These are phyloP conservation scores for Aspiorhynchus laticeps DNA, from an alignment of 2,113 vertebrate genomes.

Conservation along the genomic window DNA sequence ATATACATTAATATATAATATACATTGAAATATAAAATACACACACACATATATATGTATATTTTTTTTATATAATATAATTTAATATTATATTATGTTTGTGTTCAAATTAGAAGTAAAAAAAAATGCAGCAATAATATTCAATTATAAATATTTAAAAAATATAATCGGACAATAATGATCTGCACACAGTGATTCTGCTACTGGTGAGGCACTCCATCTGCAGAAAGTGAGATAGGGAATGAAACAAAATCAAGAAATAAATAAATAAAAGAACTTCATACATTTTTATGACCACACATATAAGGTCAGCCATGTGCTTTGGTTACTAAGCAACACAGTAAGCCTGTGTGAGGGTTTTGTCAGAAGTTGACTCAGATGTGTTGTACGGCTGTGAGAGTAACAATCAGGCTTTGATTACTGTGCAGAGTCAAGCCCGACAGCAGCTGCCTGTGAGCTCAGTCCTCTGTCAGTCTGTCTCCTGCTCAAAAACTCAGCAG, in stretches of 20 bases:
- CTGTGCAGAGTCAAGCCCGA: conserved; percentile 20
- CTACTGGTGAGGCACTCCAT: neutral
- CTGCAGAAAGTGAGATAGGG: neutral
- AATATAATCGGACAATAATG: neutral
- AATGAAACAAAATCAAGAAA: conserved; percentile 28
- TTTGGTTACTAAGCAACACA: conserved; percentile 80
- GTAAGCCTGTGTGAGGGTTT: conserved; percentile 70
- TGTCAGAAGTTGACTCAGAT: conserved; percentile 66
- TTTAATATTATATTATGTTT: neutral
- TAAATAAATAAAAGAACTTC: conserved; percentile 76
- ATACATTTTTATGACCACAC: conserved; percentile 80
- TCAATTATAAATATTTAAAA: neutral
- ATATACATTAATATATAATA: neutral
- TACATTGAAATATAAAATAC: neutral
- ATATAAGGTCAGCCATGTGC: conserved; percentile 79
- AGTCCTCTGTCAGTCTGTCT: neutral
- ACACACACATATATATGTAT: neutral
- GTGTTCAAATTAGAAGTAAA: neutral
- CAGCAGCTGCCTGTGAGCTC: conserved; percentile 13
- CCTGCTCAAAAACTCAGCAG: neutral
- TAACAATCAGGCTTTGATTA: conserved; percentile 48
- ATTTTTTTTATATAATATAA: neutral
- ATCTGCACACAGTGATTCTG: neutral
- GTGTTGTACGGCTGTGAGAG: conserved; percentile 60
- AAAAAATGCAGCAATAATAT: neutral